Conservation (phyloP, 2,797 vertebrate genomes). For the Enteromius afrohamiltoni region DNA sequence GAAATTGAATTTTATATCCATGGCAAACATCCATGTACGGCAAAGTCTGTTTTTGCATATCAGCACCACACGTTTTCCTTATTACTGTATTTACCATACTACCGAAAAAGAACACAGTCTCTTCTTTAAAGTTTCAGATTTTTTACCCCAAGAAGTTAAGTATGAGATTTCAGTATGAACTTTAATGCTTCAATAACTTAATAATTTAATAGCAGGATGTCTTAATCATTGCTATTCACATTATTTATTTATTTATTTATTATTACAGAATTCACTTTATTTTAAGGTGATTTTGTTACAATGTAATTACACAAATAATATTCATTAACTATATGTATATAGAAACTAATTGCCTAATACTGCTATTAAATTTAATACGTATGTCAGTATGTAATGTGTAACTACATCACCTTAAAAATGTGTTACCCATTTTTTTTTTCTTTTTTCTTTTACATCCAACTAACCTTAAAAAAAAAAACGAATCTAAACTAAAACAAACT, state of each 20-base stretch:
- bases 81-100: no score
- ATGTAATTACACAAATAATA: neutral
- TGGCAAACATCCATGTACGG: no score
- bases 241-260: no score
- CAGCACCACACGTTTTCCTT: no score
- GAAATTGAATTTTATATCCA: no score
- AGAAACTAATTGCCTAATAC: neutral
- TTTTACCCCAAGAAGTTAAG: neutral
- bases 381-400: neutral
- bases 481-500: neutral
- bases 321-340: neutral
- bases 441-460: no score
- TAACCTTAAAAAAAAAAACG: neutral
- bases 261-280: neutral
- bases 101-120: neutral
- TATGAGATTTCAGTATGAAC: neutral
- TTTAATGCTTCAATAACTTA: neutral
- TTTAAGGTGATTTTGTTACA: neutral
- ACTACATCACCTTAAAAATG: neutral
- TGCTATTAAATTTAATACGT: neutral
- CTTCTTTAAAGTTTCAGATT: neutral
- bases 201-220: no score
- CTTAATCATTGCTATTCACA: neutral
- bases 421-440: no score
- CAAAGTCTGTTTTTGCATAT: no score